These are phyloP conservation scores for Valencia hispanica DNA, from an alignment of 2,797 vertebrate species.

Conservation along the genomic window DNA sequence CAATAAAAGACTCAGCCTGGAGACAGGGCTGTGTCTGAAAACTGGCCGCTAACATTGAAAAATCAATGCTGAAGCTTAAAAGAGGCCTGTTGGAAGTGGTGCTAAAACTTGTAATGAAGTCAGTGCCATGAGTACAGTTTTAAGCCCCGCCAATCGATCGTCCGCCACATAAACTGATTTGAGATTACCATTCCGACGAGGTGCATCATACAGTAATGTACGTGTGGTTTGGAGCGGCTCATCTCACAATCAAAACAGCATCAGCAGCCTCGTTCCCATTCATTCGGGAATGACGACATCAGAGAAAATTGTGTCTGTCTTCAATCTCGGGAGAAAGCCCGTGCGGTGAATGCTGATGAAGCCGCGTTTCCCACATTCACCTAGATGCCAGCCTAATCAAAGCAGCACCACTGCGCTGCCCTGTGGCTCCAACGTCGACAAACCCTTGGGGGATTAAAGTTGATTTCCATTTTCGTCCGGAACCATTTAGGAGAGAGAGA, in stretches of 20 bases:
- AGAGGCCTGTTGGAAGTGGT: conserved; percentile 12
- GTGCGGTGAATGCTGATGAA: conserved; percentile 73
- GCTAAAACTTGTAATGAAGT: conserved; percentile 42
- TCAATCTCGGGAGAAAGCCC: conserved; percentile 64
- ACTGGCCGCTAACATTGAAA: conserved; percentile 33
- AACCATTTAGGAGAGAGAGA: conserved; percentile 31
- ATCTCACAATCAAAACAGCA: conserved; percentile 38
- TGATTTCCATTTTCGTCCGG: conserved; percentile 68
- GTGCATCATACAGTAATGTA: conserved; percentile 21
- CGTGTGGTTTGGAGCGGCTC: conserved; percentile 27
- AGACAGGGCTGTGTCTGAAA: conserved; percentile 42
- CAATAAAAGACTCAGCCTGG: conserved; percentile 41
- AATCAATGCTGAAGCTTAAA: conserved; percentile 49
- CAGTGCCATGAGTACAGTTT: conserved; percentile 26
- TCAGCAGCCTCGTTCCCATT: conserved; percentile 52
- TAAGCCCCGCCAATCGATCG: conserved; percentile 19
- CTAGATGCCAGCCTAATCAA: conserved; percentile 68
- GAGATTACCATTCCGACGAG: not conserved
- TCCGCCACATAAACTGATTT: conserved; percentile 34
- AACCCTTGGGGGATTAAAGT: conserved; percentile 60
- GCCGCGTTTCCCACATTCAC: conserved; percentile 46
- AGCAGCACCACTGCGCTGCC: conserved; percentile 46
- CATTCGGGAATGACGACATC: conserved; percentile 51
- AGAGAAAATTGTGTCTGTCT: conserved; percentile 62
- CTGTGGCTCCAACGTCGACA: conserved; percentile 36